Percentiles rank a stretch among this genome's conserved stretches.
Evolutionary conservation across 2,888 invertebrate species (phyloP).

Genomic region (Ophioninae sp.): DNA sequence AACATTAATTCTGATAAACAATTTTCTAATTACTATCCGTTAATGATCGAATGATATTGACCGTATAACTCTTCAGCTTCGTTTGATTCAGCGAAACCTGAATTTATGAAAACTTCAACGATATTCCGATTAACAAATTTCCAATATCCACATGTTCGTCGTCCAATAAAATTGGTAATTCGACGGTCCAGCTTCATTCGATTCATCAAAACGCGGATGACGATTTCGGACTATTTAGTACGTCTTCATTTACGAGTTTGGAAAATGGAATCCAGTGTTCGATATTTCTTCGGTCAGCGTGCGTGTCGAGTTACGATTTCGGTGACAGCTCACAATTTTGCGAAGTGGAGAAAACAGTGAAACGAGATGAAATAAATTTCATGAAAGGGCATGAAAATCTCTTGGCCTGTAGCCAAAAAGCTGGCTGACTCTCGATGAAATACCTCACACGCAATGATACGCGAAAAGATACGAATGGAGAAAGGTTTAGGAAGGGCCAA

Average conservation of each 20-base stretch:
- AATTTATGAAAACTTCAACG: too few relatives aligned
- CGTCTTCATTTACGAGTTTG: neutral
- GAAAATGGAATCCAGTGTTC: neutral
- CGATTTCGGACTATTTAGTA: neutral
- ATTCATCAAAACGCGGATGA: neutral
- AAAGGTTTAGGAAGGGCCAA: constrained; percentile 11
- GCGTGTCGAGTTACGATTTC: neutral
- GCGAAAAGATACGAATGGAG: neutral
- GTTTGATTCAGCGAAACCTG: too few relatives aligned
- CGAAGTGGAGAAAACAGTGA: neutral
- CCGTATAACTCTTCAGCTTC: too few relatives aligned
- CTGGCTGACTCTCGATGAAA: neutral
- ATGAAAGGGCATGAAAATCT: constrained; percentile 12
- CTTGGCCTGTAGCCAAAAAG: constrained; percentile 24
- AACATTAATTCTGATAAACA: neutral
- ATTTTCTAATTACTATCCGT: neutral
- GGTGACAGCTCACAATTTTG: neutral
- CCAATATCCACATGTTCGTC: neutral
- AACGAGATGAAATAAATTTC: constrained; percentile 16
- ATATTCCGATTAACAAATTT: neutral
- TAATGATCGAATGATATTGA: neutral
- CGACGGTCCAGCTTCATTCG: neutral
- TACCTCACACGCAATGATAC: constrained; percentile 16
- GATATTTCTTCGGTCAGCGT: neutral
- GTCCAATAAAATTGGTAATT: neutral